phyloP scores from a whole-genome alignment of 2,113 vertebrate genomes.

The Anolis sagrei region DNA sequence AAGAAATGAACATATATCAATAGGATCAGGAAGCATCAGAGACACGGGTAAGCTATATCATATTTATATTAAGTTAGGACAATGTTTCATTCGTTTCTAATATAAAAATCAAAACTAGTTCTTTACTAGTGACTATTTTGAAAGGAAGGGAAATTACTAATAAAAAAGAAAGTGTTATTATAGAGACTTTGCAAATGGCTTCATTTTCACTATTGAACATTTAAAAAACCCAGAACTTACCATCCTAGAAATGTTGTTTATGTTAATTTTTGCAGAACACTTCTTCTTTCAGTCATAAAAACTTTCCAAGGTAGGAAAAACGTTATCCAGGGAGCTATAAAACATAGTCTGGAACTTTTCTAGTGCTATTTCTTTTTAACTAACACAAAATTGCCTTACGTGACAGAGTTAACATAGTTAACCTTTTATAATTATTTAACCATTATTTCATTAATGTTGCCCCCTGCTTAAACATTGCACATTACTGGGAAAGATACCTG shows the following conservation, averaged over 20 bases:
- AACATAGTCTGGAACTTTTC: slow-evolving; percentile 63
- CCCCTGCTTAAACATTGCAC: slow-evolving; percentile 67
- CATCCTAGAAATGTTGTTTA: slow-evolving; percentile 19
- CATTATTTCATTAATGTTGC: slow-evolving; percentile 75
- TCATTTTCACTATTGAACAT: slow-evolving; percentile 5
- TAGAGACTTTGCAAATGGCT: background rate
- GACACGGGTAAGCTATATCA: slow-evolving; percentile 9
- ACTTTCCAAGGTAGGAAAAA: slow-evolving; percentile 12
- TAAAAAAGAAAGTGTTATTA: slow-evolving; percentile 22
- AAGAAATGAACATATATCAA: background rate
- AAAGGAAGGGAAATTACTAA: background rate
- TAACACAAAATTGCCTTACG: slow-evolving; percentile 63
- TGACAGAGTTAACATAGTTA: slow-evolving; percentile 72
- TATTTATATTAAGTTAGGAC: background rate
- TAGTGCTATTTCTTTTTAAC: slow-evolving; percentile 68
- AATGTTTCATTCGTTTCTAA: background rate
- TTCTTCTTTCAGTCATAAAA: slow-evolving; percentile 50
- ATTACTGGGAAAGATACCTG: slow-evolving; percentile 72
- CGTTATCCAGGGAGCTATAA: slow-evolving; percentile 64
- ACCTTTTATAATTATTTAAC: slow-evolving; percentile 80
- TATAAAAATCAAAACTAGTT: slow-evolving; percentile 6
- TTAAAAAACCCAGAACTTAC: background rate
- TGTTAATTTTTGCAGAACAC: slow-evolving; percentile 51
- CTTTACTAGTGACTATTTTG: slow-evolving; percentile 10
- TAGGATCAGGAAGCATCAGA: slow-evolving; percentile 27